phyloP scores from a whole-genome alignment of 1,140 invertebrate genomes.

The Aphidius ervi region DNA sequence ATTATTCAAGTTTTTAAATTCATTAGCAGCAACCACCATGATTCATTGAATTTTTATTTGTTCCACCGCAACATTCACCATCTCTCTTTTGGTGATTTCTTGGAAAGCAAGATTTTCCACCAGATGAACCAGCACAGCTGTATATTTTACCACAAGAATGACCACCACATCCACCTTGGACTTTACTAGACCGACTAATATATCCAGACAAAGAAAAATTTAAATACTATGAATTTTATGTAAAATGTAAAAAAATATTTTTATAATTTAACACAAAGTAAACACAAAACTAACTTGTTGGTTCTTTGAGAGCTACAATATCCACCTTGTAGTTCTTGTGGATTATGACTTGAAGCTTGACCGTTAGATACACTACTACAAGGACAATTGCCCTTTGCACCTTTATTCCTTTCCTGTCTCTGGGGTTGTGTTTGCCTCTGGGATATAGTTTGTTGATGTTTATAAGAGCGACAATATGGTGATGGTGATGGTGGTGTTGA shows the following conservation, averaged over 20 bases:
- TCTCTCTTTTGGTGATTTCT: constrained; percentile 25
- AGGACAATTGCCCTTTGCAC: constrained; percentile 1
- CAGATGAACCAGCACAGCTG: constrained; percentile 23
- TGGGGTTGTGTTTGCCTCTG: constrained; percentile 7
- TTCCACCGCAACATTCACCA: constrained; percentile 26
- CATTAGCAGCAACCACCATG: constrained; percentile 27
- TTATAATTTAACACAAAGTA: too few species aligned
- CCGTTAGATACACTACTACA: not conserved
- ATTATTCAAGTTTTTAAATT: not conserved
- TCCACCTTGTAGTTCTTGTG: not conserved
- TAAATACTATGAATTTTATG: not conserved
- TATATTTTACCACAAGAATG: constrained; percentile 31
- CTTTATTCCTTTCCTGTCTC: constrained; percentile 1
- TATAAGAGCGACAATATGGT: not conserved
- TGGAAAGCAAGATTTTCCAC: constrained; percentile 26
- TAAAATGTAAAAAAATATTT: not conserved
- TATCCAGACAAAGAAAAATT: constrained; percentile 11
- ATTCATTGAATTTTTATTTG: constrained; percentile 19
- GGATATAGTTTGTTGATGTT: not conserved
- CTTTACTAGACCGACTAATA: constrained; percentile 22
- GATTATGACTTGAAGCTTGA: not conserved
- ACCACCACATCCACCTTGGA: constrained; percentile 26
- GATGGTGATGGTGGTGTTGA: constrained; percentile 4
- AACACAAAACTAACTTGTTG: not conserved
- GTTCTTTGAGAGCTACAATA: not conserved